phyloP scores from a whole-genome alignment of 2,113 vertebrate species.

The Pomatostomus ruficeps region DNA sequence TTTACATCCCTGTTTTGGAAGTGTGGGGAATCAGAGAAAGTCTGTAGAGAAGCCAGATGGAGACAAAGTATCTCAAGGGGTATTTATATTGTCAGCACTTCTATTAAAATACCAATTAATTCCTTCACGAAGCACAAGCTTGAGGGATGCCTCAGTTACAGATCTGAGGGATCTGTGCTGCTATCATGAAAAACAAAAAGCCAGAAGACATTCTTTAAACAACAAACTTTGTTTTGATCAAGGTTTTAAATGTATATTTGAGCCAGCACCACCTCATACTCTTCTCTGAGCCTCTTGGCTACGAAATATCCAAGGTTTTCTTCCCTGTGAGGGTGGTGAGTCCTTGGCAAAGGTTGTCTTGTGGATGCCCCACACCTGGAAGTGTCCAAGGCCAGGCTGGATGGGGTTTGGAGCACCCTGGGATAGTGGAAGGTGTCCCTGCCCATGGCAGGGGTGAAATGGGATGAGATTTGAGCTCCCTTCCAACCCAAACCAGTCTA shows the following conservation, averaged over 20 bases:
- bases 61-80: background rate
- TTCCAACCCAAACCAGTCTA: background rate
- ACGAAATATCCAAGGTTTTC: background rate
- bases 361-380: background rate
- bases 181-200: background rate
- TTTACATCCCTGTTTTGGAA: constrained; percentile 29
- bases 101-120: constrained; percentile 21
- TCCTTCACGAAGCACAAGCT: background rate
- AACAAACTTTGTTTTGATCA: background rate
- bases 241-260: background rate
- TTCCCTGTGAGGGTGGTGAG: background rate
- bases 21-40: constrained; percentile 1
- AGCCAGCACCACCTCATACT: background rate
- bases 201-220: background rate
- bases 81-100: constrained; percentile 43
- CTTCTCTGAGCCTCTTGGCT: background rate
- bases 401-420: accelerated
- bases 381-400: background rate
- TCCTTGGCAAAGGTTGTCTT: accelerated
- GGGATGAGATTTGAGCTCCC: background rate
- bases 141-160: background rate
- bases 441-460: background rate
- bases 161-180: background rate
- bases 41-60: constrained; percentile 43
- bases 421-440: background rate